These are phyloP conservation scores for Capreolus pygargus DNA, from an alignment of 2,113 vertebrate genomes.

Conservation along the genomic window DNA sequence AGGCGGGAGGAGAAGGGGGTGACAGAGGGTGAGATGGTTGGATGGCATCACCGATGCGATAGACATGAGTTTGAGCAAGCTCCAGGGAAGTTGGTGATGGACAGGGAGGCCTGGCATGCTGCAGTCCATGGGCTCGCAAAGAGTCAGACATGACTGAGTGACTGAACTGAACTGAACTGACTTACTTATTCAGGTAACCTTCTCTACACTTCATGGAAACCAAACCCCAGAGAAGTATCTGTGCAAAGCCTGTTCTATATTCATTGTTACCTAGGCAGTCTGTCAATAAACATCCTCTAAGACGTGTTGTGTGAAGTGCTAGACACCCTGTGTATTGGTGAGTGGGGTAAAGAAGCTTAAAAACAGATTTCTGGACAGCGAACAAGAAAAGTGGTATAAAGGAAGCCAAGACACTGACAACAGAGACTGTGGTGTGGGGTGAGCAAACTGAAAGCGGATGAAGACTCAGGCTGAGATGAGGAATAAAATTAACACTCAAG, in stretches of 20 bases:
- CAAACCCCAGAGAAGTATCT: neutral
- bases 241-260: neutral
- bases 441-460: neutral
- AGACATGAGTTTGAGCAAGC: neutral
- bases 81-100: neutral
- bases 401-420: neutral
- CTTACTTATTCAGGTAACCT: neutral
- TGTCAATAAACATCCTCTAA: neutral
- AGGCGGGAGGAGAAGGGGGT: neutral
- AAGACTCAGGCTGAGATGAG: neutral
- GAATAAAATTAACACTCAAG: neutral
- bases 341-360: neutral
- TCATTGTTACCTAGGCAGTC: neutral
- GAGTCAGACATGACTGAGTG: neutral
- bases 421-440: too few species aligned
- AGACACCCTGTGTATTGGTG: neutral
- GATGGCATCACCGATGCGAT: neutral
- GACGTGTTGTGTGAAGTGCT: neutral
- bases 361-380: neutral
- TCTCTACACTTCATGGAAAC: neutral
- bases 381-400: neutral
- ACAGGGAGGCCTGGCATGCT: accelerated
- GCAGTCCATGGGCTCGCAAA: neutral
- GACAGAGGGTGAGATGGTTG: neutral
- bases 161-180: neutral